Evolutionary conservation across 2,888 invertebrate species (phyloP), one percentile per base, ranked within the genome.

Genomic region (Heliconius aoede): DNA sequence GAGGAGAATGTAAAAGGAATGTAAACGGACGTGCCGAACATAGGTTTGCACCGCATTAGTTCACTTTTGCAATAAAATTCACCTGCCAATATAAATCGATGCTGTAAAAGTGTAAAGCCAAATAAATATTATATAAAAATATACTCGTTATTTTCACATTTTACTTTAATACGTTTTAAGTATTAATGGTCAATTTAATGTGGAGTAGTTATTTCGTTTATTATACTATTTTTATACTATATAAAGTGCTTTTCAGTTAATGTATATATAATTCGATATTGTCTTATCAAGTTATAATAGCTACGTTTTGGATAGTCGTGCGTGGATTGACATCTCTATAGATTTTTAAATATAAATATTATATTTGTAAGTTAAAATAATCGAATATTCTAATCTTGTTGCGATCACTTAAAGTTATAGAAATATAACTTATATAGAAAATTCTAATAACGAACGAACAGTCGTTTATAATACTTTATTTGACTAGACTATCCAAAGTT

Each of bases 41-140:
- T 76, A 77, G 78, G 74, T 67, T 79, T 74, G 74, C 75, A 69
- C 73, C 68, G 86, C 82, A 87, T 88, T 88, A 88, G 72, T 84
- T 85, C 84, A 82, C 83, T 85, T 83, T 82, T 83, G 84, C 83
- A 83, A 84, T 83, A 88, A 87, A 86, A 83, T 84, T 83, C 83
- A 86, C 86, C 85, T 86, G 83, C 82, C 83, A 84, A 85, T 81
- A 84, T 82, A 83, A 82, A 82, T 78, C 69, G 77, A 77, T 81
- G 81, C 81, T 78, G 79, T 79, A 72, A 72, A 64, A 81, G 80
- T 78, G 79, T 79, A 72, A 72, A 64, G 69, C 64, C 68, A 74
- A 64, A 55, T 72, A 65, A 74, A 74, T 74, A 68, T 58, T 69
- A 72, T 72, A 36, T 61, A 40, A 72, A 69, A 55, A 32, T 55